Evolutionary conservation across 1,140 invertebrate species (phyloP).

Genomic region (Scaptodrosophila lebanonensis): DNA sequence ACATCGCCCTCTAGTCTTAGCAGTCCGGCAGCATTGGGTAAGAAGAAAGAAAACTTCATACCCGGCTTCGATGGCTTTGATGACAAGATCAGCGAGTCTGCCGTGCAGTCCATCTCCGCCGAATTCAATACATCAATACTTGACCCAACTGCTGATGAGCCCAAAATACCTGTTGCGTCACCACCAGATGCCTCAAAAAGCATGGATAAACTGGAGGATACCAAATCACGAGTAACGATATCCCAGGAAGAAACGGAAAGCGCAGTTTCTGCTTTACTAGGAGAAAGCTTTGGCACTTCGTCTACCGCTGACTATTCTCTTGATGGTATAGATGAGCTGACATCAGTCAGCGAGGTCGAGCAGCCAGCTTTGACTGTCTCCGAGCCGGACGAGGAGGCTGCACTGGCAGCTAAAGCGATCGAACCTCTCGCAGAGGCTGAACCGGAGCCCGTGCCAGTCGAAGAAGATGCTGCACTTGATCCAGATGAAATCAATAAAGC

Average conservation of each 20-base stretch:
- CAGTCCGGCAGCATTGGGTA: conserved; percentile 2
- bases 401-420: conserved; percentile 66
- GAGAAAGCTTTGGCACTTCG: conserved; percentile 86
- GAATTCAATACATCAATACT: conserved; percentile 77
- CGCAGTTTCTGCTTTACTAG: conserved; percentile 90
- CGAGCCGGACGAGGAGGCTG: conserved; percentile 67
- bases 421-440: conserved; percentile 40
- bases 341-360: conserved; percentile 40
- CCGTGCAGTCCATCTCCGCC: conserved; percentile 84
- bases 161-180: conserved; percentile 73
- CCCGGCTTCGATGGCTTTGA: conserved; percentile 84
- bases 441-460: conserved; percentile 26
- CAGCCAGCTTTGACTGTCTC: conserved; percentile 34
- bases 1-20: conserved; percentile 28
- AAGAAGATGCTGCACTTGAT: conserved; percentile 73
- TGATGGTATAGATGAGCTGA: conserved; percentile 77
- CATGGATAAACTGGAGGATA: conserved; percentile 82
- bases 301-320: conserved; percentile 80
- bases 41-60: conserved; percentile 83
- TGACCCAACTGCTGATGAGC: conserved; percentile 76
- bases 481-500: conserved; percentile 88
- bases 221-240: conserved; percentile 87
- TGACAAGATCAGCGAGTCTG: conserved; percentile 86
- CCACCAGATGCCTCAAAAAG: conserved; percentile 74
- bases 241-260: conserved; percentile 95